Evolutionary conservation across 1,140 invertebrate species (phyloP).

Genomic region (Holcopasites calliopsidis): DNA sequence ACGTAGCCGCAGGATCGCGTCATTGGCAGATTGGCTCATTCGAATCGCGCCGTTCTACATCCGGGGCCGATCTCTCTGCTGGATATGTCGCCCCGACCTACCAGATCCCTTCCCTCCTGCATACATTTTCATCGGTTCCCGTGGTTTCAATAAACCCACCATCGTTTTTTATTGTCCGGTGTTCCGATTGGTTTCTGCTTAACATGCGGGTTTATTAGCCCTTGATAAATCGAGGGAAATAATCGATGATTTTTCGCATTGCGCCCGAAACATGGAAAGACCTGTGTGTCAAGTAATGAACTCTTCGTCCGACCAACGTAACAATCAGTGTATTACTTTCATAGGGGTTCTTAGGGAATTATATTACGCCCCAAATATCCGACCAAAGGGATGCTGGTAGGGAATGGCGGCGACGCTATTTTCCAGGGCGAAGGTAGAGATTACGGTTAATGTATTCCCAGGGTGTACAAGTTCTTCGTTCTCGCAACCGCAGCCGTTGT

Average conservation of each 20-base stretch:
- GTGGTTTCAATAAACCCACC: conserved; percentile 35
- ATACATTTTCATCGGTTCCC: neutral
- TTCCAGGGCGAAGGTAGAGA: conserved; percentile 41
- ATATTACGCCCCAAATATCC: neutral
- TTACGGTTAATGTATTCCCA: conserved; percentile 61
- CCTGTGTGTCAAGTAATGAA: too few species aligned
- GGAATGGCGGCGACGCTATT: neutral
- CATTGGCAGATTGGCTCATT: conserved; percentile 52
- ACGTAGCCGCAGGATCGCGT: conserved; percentile 21
- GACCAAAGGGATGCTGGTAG: neutral
- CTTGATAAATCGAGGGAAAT: conserved; percentile 45
- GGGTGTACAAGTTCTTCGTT: conserved; percentile 57
- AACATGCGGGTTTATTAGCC: conserved; percentile 39
- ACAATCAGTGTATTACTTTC: too few species aligned
- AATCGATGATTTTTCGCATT: conserved; percentile 45
- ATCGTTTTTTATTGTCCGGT: conserved; percentile 40
- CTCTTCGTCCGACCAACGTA: neutral
- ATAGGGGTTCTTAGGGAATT: neutral
- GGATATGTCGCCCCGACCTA: conserved; percentile 2
- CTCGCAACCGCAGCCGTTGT: conserved; percentile 41
- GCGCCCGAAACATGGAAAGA: conserved; percentile 30
- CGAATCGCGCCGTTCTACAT: conserved; percentile 7
- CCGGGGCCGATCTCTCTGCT: conserved; percentile 25
- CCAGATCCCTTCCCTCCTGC: neutral
- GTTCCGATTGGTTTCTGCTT: conserved; percentile 26